Conservation (phyloP, 2,113 vertebrate genomes). For the Scomber colias region DNA sequence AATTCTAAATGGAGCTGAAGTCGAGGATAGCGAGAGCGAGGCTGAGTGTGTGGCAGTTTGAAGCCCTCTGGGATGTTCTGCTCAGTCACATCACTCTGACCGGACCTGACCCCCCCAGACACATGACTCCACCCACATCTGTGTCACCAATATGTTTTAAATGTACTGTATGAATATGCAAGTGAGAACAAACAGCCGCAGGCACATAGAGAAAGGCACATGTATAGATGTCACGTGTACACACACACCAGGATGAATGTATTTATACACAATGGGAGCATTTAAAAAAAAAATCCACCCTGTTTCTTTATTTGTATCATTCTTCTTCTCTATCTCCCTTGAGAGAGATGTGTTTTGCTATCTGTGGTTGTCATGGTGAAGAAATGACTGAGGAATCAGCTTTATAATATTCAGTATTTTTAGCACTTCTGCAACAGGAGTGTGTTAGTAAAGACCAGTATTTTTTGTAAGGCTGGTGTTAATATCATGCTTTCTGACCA, state of each 20-base stretch:
- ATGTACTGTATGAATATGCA: too few relatives aligned
- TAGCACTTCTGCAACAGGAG: not conserved
- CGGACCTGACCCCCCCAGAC: not conserved
- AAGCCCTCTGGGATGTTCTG: not conserved
- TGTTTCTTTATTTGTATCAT: constrained; percentile 12
- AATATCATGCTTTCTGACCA: not conserved
- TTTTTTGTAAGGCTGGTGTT: not conserved
- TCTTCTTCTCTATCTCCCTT: constrained; percentile 27
- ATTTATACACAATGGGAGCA: not conserved
- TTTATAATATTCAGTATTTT: constrained; percentile 35
- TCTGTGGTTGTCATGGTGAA: constrained; percentile 71
- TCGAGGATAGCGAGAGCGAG: not conserved
- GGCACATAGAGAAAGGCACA: not conserved
- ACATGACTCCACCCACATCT: not conserved
- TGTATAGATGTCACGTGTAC: not conserved
- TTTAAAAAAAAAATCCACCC: not conserved
- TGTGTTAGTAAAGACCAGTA: not conserved
- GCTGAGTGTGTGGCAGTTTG: not conserved
- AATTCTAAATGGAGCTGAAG: too few relatives aligned
- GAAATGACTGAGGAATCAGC: constrained; percentile 21
- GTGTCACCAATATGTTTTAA: too few relatives aligned
- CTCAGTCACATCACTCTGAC: not conserved
- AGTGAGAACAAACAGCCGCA: not conserved
- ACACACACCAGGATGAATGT: not conserved
- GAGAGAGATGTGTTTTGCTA: constrained; percentile 30